Percentiles rank a stretch among this genome's conserved stretches.
These are phyloP conservation scores for Ophioninae sp. DNA, from an alignment of 2,888 invertebrate species.

Conservation along the genomic window DNA sequence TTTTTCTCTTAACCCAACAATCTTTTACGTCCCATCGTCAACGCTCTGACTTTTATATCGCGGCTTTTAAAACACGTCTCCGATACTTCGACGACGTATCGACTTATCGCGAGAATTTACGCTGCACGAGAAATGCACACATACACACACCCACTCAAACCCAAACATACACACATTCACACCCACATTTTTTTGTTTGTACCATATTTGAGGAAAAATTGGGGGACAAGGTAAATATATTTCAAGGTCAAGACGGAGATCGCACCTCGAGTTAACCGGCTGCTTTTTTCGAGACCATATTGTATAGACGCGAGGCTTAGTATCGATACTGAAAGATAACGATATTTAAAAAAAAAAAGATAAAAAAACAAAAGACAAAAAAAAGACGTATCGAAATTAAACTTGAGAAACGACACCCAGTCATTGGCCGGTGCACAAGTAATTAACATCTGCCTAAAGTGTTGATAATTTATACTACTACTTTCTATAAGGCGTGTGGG, in stretches of 20 bases:
- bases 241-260: constrained; percentile 20
- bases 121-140: neutral
- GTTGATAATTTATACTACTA: constrained; percentile 58
- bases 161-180: neutral
- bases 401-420: constrained; percentile 47
- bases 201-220: constrained; percentile 1
- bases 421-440: constrained; percentile 66
- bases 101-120: neutral
- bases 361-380: constrained; percentile 31
- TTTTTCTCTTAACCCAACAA: neutral
- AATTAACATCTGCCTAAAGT: constrained; percentile 58
- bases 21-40: constrained; percentile 4
- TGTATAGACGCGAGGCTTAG: constrained; percentile 25
- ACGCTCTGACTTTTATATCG: constrained; percentile 21
- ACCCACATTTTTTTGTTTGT: neutral
- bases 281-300: constrained; percentile 8
- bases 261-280: constrained; percentile 30
- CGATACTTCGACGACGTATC: neutral
- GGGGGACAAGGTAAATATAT: neutral
- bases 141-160: neutral
- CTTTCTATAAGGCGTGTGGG: constrained; percentile 59
- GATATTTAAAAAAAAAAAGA: neutral
- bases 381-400: constrained; percentile 37
- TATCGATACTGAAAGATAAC: constrained; percentile 28
- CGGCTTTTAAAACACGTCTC: constrained; percentile 19